A percentile compares a stretch with the other conserved stretches of the same genome.
Evolutionary conservation across 2,113 vertebrate species (phyloP).

Genomic region (Entosphenus tridentatus): DNA sequence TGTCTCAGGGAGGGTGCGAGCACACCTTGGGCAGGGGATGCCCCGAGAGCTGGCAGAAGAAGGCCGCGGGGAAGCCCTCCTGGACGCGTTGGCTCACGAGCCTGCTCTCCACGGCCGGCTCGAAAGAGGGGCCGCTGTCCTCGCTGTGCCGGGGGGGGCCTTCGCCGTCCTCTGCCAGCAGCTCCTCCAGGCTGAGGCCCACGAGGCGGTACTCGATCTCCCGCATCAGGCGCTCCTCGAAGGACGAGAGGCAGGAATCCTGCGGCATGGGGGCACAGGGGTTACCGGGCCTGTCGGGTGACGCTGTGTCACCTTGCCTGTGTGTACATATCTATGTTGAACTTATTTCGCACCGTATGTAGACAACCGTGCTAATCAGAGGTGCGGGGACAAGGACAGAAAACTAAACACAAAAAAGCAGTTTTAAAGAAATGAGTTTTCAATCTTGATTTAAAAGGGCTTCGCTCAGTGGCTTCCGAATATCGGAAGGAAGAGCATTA

Average conservation of each 20-base stretch:
- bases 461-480: no score
- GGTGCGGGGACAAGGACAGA: no score
- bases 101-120: slow-evolving; percentile 48
- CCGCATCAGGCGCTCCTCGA: slow-evolving; percentile 81
- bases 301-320: no score
- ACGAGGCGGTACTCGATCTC: slow-evolving; percentile 85
- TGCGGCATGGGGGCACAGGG: slow-evolving; percentile 13
- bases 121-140: slow-evolving; percentile 40
- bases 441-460: no score
- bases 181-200: slow-evolving; percentile 56
- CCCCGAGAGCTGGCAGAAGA: slow-evolving; percentile 71
- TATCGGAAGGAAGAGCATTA: no score
- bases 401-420: no score
- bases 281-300: no score
- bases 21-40: slow-evolving; percentile 70
- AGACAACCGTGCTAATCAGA: no score
- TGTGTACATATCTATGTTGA: no score
- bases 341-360: no score
- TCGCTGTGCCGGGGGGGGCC: slow-evolving; percentile 43
- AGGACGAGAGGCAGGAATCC: slow-evolving; percentile 77
- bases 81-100: slow-evolving; percentile 75
- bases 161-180: slow-evolving; percentile 67
- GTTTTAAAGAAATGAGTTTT: no score
- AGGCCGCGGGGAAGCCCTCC: slow-evolving; percentile 76
- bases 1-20: no score